phyloP scores from a whole-genome alignment of 23 tunicate genomes.

The Styela plicata region DNA sequence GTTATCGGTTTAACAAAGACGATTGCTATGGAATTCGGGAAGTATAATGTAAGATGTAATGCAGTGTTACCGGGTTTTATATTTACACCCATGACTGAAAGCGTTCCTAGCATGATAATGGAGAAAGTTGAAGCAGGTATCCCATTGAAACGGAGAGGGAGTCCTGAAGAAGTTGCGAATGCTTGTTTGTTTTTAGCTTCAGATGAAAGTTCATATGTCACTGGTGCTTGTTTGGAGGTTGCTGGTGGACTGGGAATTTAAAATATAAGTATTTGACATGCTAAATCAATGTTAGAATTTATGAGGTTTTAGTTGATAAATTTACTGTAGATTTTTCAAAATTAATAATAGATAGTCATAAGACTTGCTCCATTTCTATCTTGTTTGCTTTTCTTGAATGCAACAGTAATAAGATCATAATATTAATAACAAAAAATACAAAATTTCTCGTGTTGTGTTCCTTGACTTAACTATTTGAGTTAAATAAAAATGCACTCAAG shows the following conservation, averaged over 20 bases:
- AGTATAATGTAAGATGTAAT: conserved; percentile 62
- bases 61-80: conserved; percentile 58
- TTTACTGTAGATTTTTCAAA: no score
- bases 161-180: background rate
- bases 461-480: no score
- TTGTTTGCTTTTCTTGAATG: no score
- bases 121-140: background rate
- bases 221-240: background rate
- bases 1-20: conserved; percentile 86
- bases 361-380: no score
- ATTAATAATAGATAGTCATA: no score
- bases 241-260: background rate
- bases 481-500: no score
- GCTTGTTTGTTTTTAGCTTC: background rate
- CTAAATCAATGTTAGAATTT: no score
- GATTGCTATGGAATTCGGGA: conserved; percentile 65
- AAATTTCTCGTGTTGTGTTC: no score
- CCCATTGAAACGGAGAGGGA: background rate
- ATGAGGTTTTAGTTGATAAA: no score
- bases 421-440: no score
- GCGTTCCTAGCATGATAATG: background rate
- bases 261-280: no score
- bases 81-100: conserved; percentile 61
- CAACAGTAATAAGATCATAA: no score
- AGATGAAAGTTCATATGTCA: background rate